Evolutionary conservation across 2,113 vertebrate species (phyloP), one percentile per base, ranked within the genome.

Genomic region (Mesembrinibis cayennensis): DNA sequence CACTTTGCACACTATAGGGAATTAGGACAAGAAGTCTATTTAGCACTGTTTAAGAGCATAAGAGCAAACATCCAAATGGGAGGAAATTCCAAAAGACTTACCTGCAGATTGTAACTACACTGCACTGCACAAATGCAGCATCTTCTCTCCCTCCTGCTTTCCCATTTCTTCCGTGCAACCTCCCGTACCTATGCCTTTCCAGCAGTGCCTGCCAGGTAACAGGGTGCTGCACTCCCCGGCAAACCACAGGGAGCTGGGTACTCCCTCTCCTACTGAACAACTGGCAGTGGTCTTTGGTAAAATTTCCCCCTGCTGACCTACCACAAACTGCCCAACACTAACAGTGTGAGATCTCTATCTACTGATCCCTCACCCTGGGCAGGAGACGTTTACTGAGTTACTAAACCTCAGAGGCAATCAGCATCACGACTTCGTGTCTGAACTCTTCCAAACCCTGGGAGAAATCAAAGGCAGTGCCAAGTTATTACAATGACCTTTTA

Each of bases 311-410:
- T 38, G 27, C 9, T 82, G 69, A 56, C 26, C n/a, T 49, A 78
- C 10, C 12, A 70, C n/a, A 53, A 85, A 65, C 36, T 49, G 42
- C 13, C 18, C 0, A 0, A 17, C 17, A 23, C 20, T 38, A 84
- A 32, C 13, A 45, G 20, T 25, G 10, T 29, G 23, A 81, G 47
- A 61, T 40, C 17, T 69, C 7, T 66, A 42, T 63, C 82, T 87
- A 13, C 29, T 63, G 20, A 55, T 70, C 20, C 53, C 32, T 42
- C 26, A 29, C 10, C 36, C 63, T 32, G 34, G 85, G 34, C 36
- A 38, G 9, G 27, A 70, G 12, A 83, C 22, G 25, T 73, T 87
- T 69, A 77, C 38, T 21, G 29, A 78, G 10, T 78, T 69, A 36
- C 17, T 38, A 73, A 72, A 94, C 7, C 5, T 65, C 59, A 59